Conservation (phyloP, 2,888 invertebrate genomes). For the Cryptocheilus praepositus region DNA sequence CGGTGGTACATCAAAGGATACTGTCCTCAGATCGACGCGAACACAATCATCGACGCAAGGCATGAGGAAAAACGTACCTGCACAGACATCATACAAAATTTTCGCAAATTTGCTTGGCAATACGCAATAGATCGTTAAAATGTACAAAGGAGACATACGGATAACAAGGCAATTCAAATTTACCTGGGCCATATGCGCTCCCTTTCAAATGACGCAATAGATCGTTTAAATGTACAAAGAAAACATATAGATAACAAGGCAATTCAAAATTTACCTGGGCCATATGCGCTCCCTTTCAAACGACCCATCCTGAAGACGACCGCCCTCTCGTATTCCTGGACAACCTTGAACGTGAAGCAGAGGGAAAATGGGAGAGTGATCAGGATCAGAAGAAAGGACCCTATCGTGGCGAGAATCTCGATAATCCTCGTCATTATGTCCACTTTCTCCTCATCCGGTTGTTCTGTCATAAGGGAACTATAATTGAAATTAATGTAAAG, state of each 20-base stretch:
- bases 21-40: constrained; percentile 93
- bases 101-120: not conserved
- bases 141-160: not conserved
- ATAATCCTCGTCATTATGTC: constrained; percentile 80
- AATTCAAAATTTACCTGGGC: constrained; percentile 66
- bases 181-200: constrained; percentile 69
- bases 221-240: not conserved
- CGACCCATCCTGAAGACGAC: constrained; percentile 93
- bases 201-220: constrained; percentile 34
- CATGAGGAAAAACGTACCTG: constrained; percentile 92
- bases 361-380: constrained; percentile 89
- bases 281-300: constrained; percentile 70
- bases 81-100: not conserved
- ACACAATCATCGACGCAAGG: constrained; percentile 96
- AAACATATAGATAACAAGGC: not conserved
- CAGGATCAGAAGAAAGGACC: constrained; percentile 84
- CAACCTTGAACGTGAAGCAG: constrained; percentile 91
- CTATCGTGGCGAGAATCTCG: constrained; percentile 84
- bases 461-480: too few species aligned
- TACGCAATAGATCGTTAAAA: not conserved
- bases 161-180: constrained; percentile 5
- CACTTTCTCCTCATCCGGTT: too few species aligned
- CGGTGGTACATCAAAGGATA: constrained; percentile 96
- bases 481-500: too few species aligned
- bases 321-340: constrained; percentile 90